phyloP scores from a whole-genome alignment of 2,888 invertebrate species.

The Bombylius major region DNA sequence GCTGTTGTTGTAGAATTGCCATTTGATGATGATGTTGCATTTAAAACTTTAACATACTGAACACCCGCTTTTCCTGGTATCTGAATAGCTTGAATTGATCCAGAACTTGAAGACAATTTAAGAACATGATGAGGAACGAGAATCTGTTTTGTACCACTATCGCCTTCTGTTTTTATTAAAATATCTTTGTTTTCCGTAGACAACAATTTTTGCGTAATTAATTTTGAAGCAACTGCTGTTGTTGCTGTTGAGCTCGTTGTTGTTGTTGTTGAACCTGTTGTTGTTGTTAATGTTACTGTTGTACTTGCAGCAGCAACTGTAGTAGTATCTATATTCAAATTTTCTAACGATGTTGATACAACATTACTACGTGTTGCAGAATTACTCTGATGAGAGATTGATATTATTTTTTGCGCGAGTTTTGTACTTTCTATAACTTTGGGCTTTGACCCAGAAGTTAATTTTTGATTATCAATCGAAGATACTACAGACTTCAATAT shows the following conservation, averaged over 20 bases:
- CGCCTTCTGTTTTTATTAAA: conserved; percentile 13
- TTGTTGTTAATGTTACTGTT: conserved; percentile 2
- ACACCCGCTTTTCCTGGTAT: conserved; percentile 35
- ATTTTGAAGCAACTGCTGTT: not conserved
- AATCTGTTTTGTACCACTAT: conserved; percentile 25
- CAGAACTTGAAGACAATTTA: conserved; percentile 21
- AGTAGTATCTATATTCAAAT: too few species aligned
- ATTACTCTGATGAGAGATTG: too few species aligned
- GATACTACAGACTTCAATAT: not conserved
- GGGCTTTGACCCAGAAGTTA: not conserved
- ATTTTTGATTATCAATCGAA: not conserved
- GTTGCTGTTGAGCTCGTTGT: conserved; percentile 12
- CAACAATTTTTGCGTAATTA: not conserved
- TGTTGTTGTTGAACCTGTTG: conserved; percentile 13
- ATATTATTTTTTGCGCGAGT: not conserved
- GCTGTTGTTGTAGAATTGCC: conserved; percentile 24
- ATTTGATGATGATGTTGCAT: conserved; percentile 9
- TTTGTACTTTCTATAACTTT: not conserved
- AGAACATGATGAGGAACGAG: conserved; percentile 29
- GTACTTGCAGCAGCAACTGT: not conserved
- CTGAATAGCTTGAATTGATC: conserved; percentile 28
- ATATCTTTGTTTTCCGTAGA: conserved; percentile 2
- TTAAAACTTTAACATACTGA: conserved; percentile 55
- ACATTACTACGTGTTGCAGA: too few species aligned
- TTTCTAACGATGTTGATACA: too few species aligned